These are phyloP conservation scores for Atrina japonica DNA, from an alignment of 2,888 invertebrate species.

Conservation along the genomic window DNA sequence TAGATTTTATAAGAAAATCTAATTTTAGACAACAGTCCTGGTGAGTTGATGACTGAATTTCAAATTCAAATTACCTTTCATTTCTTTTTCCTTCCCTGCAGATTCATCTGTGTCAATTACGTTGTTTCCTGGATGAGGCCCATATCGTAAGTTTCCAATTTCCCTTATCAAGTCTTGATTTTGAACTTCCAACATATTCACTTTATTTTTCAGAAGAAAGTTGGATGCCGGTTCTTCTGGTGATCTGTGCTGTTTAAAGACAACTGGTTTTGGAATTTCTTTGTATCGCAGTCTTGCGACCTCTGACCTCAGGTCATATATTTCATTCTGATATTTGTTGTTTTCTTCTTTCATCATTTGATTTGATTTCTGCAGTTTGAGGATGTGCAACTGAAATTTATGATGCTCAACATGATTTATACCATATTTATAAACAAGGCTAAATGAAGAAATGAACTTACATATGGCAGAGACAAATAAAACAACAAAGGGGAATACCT, in stretches of 20 bases:
- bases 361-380: background rate
- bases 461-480: no score
- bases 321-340: constrained; percentile 16
- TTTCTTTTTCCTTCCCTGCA: no score
- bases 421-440: no score
- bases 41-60: no score
- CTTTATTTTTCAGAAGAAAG: constrained; percentile 4
- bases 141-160: constrained; percentile 17
- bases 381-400: no score
- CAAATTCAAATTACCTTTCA: no score
- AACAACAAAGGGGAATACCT: no score
- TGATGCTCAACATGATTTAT: no score
- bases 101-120: background rate
- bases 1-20: no score
- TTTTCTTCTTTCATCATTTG: constrained; percentile 16
- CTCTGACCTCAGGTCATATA: constrained; percentile 22
- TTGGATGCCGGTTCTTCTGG: constrained; percentile 10
- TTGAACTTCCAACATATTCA: constrained; percentile 14
- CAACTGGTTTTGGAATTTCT: background rate
- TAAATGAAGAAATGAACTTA: no score
- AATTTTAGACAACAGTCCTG: no score
- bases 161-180: constrained; percentile 14
- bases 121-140: constrained; percentile 17
- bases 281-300: constrained; percentile 13
- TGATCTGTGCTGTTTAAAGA: background rate